These are phyloP conservation scores for Gadopsis bispinosus DNA, from an alignment of 2,797 vertebrate species.

Conservation along the genomic window DNA sequence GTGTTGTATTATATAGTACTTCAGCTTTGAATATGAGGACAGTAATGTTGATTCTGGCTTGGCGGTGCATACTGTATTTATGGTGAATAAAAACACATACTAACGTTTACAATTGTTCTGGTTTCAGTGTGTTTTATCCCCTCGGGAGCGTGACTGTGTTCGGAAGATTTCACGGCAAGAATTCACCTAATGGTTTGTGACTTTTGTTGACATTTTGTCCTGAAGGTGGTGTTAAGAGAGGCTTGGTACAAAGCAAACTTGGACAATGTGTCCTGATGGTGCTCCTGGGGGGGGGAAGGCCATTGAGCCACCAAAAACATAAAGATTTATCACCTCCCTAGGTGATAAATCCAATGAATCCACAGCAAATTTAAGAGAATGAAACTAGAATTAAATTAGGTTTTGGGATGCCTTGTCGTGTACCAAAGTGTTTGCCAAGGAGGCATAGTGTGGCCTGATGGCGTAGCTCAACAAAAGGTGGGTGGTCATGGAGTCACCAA, in stretches of 20 bases:
- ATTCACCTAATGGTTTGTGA: background rate
- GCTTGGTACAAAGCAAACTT: background rate
- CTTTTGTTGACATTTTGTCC: background rate
- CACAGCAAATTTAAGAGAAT: background rate
- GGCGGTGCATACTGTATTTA: constrained; percentile 68
- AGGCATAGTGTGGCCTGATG: background rate
- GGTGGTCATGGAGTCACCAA: background rate
- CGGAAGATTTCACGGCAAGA: background rate
- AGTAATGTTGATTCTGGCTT: constrained; percentile 51
- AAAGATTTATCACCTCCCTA: background rate
- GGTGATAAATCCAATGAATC: background rate
- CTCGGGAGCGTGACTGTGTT: background rate
- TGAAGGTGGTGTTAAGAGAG: background rate
- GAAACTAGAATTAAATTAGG: background rate
- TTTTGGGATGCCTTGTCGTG: background rate
- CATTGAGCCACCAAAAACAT: background rate
- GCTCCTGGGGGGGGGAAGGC: no score
- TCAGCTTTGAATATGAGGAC: constrained; percentile 52
- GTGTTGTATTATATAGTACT: constrained; percentile 46
- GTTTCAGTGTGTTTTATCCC: background rate
- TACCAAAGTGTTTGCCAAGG: background rate
- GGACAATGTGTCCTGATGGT: background rate
- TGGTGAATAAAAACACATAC: constrained; percentile 68
- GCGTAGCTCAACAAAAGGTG: background rate
- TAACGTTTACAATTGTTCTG: constrained; percentile 51